Evolutionary conservation across 2,888 invertebrate species (phyloP), one percentile per base, ranked within the genome.

Genomic region (Chrysodeixis includens): DNA sequence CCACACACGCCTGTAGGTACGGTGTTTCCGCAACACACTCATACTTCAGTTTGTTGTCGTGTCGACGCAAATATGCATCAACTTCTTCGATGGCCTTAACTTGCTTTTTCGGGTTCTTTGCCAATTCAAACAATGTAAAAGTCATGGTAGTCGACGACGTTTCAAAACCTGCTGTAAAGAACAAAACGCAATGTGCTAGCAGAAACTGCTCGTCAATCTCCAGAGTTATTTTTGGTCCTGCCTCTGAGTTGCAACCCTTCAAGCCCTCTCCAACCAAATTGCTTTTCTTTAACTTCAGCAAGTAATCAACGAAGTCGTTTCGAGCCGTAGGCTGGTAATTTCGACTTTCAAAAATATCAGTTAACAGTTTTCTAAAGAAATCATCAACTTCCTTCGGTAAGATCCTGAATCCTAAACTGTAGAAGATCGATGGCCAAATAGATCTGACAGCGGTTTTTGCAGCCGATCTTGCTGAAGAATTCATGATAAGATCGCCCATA

Each of bases 141-240:
- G 82, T 78, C 10, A 84, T 56, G 0, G 89, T 87, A 0, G 83
- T 83, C 0, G 91, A 81, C 4, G 91, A 88, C 0, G 91, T 91
- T 18, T 92, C 92, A 55, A 82, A 92, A 0, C 92, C 92, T 30
- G 90, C 91, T 0, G 81, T 84, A 32, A 91, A 92, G 61, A 96
- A 96, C 0, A 95, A 81, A 32, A 95, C 90, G 1, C 95, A 94
- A 63, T 96, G 96, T 0, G 96, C 93, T 0, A 94, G 90, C 6
- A 96, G 72, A 46, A 96, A 81, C 2, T 94, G 89, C 12, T 95
- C 82, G 0, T 91, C 86, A 0, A 96, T 79, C 1, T 87, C 81
- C 0, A 93, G 32, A 10, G 74, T 71, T 0, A 84, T 74, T 55
- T 81, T 88, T 10, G 84, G 79, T 1, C 71, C 73, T 0, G 67